These are phyloP conservation scores for Hesperia comma DNA, from an alignment of 2,888 invertebrate species.

Conservation along the genomic window DNA sequence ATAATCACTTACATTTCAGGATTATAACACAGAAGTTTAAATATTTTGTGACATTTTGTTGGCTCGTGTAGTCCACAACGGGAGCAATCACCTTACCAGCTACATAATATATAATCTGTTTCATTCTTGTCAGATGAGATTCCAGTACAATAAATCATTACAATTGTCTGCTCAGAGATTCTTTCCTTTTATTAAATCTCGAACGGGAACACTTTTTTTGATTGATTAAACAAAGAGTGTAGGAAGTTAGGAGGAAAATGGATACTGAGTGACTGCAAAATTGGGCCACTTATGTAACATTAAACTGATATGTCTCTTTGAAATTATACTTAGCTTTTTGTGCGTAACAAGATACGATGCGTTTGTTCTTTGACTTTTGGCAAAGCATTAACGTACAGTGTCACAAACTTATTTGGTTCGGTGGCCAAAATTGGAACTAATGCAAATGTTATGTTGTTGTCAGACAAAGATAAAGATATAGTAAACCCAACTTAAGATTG, in stretches of 20 bases:
- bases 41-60: neutral
- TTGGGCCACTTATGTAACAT: neutral
- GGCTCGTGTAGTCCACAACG: neutral
- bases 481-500: too few species aligned
- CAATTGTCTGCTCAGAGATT: neutral
- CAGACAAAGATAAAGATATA: too few species aligned
- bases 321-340: too few species aligned
- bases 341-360: too few species aligned
- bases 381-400: too few species aligned
- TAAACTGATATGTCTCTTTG: too few species aligned
- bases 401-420: too few species aligned
- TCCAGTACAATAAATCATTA: slow-evolving; percentile 3
- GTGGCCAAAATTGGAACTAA: too few species aligned
- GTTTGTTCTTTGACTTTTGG: too few species aligned
- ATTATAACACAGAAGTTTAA: too few species aligned
- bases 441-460: too few species aligned
- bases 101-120: neutral
- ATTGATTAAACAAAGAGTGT: slow-evolving; percentile 1
- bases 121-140: slow-evolving; percentile 2
- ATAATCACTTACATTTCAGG: too few species aligned
- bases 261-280: neutral
- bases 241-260: neutral
- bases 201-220: neutral
- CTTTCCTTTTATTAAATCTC: neutral
- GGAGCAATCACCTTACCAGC: neutral